Evolutionary conservation across 2,113 vertebrate species (phyloP).

Genomic region (Manacus vitellinus): DNA sequence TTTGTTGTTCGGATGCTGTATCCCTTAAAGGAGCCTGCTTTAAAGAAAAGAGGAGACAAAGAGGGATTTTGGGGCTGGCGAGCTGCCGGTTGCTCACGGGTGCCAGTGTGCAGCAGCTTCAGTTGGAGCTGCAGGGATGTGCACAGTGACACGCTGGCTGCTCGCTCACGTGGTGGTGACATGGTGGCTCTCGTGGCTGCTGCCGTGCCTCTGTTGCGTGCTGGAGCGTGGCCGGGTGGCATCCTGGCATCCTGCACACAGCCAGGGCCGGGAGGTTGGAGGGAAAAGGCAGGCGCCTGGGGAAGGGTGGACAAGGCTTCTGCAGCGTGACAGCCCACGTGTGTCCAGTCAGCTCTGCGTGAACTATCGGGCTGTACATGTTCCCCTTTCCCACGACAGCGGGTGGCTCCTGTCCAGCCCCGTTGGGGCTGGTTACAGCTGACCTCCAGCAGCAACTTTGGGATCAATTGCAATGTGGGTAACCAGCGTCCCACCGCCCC

Average conservation of each 20-base stretch:
- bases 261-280: accelerated
- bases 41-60: neutral
- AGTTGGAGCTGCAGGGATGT: accelerated
- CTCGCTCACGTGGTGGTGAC: accelerated
- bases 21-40: neutral
- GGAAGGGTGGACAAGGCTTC: neutral
- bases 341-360: accelerated
- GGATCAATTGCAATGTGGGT: accelerated
- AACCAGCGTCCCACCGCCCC: neutral
- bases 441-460: accelerated
- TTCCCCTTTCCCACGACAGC: accelerated
- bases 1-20: neutral
- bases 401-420: neutral
- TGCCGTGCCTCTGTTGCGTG: accelerated
- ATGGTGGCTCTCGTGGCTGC: accelerated
- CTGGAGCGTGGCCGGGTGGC: accelerated
- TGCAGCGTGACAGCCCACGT: accelerated
- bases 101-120: accelerated
- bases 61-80: neutral
- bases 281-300: accelerated
- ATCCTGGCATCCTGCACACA: accelerated
- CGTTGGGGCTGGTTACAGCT: accelerated
- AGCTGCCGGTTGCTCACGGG: accelerated
- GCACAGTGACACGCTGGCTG: neutral
- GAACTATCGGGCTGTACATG: accelerated